Percentiles rank a stretch among this genome's conserved stretches.
phyloP scores from a whole-genome alignment of 2,888 invertebrate species.

The Pyrrhosoma nymphula region DNA sequence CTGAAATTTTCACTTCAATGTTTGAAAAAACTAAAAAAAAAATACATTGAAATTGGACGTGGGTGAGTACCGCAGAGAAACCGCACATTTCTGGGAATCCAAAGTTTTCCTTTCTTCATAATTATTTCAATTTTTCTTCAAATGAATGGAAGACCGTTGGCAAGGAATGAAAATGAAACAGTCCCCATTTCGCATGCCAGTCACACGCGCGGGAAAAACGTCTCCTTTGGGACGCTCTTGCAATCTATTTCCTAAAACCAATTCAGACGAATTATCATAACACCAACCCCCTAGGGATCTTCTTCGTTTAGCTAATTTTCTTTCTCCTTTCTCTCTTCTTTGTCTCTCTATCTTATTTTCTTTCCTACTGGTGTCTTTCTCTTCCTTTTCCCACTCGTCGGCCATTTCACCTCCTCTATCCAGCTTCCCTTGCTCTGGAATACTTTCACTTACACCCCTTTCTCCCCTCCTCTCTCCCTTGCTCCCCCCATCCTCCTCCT shows the following conservation, averaged over 20 bases:
- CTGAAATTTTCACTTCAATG: too few species aligned
- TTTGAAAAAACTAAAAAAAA: neutral
- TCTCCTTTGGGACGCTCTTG: neutral
- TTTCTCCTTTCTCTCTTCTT: neutral
- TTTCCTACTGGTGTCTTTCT: too few species aligned
- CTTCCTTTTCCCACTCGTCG: neutral
- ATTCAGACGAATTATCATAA: neutral
- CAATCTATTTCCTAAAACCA: neutral
- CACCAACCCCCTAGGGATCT: too few species aligned
- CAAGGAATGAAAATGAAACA: neutral
- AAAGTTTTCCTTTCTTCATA: neutral
- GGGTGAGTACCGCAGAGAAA: too few species aligned
- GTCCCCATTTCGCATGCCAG: neutral
- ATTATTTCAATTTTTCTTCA: neutral
- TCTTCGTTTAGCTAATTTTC: neutral
- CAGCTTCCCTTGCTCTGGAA: neutral
- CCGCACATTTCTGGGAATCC: too few species aligned
- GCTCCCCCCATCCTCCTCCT: neutral
- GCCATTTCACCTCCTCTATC: too few species aligned
- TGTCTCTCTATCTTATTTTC: neutral
- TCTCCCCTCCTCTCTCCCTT: neutral
- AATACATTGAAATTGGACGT: too few species aligned
- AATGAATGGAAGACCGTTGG: neutral
- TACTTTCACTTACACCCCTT: neutral
- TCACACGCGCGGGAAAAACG: neutral